Conservation (phyloP, 2,113 vertebrate species). For the Solea solea region DNA sequence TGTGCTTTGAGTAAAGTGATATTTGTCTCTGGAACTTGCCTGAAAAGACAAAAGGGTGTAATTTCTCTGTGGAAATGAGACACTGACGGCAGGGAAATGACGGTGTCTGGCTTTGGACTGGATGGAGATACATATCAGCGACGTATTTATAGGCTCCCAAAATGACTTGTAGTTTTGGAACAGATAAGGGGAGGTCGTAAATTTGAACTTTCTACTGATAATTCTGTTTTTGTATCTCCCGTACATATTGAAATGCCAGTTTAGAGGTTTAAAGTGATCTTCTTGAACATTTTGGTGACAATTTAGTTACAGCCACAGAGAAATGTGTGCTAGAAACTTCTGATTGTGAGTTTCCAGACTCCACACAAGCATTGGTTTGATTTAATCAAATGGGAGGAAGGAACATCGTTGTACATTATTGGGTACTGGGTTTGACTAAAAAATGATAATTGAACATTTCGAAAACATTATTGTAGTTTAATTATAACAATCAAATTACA, state of each 20-base stretch:
- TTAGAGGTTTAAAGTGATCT: slow-evolving; percentile 1
- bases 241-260: slow-evolving; percentile 23
- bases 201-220: background rate
- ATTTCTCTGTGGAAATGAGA: slow-evolving; percentile 22
- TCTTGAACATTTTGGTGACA: slow-evolving; percentile 6
- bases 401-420: too few species aligned
- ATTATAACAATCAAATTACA: too few species aligned
- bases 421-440: too few species aligned
- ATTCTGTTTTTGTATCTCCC: slow-evolving; percentile 18
- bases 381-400: background rate
- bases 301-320: background rate
- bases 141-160: slow-evolving; percentile 8
- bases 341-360: background rate
- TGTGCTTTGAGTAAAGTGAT: slow-evolving; percentile 13
- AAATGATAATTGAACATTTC: too few species aligned
- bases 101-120: slow-evolving; percentile 16
- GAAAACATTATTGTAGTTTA: too few species aligned
- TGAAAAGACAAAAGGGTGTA: background rate
- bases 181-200: slow-evolving; percentile 2
- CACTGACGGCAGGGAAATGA: slow-evolving; percentile 7
- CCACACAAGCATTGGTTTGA: background rate
- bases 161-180: slow-evolving; percentile 21
- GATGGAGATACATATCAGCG: slow-evolving; percentile 31
- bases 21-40: slow-evolving; percentile 25
- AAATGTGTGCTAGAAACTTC: background rate